Evolutionary conservation across 30 jellyfish, hydroid and myxozoan species (phyloP).

Genomic region (Aurelia aurita): DNA sequence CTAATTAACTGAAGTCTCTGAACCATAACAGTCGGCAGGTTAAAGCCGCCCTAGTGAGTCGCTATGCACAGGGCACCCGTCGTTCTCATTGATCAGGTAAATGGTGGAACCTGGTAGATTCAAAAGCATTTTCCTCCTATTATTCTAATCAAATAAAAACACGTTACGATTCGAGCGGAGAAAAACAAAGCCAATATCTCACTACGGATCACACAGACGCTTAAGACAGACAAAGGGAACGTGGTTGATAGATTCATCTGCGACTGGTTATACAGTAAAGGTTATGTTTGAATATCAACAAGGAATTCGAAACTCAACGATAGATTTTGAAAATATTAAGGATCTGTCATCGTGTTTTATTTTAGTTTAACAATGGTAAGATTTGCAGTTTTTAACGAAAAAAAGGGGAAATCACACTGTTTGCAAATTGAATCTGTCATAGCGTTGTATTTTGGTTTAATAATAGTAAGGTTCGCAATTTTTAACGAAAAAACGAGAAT

Average conservation of each 20-base stretch:
- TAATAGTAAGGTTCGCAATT: too few species aligned
- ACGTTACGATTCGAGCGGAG: neutral
- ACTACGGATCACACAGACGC: neutral
- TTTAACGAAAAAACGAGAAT: too few species aligned
- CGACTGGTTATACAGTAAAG: too few species aligned
- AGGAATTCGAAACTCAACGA: too few species aligned
- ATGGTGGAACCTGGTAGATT: conserved; percentile 60
- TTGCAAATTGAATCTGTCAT: too few species aligned
- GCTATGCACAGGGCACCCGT: conserved; percentile 51
- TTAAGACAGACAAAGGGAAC: neutral
- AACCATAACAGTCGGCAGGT: conserved; percentile 73
- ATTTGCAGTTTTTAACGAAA: too few species aligned
- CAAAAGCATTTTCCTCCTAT: neutral
- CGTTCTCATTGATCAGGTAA: conserved; percentile 61
- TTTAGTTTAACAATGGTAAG: too few species aligned
- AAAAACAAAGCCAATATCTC: neutral
- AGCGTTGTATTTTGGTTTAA: too few species aligned
- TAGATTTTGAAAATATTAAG: too few species aligned
- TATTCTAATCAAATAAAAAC: conserved; percentile 1
- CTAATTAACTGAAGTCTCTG: conserved; percentile 41
- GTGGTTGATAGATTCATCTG: neutral
- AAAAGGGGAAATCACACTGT: too few species aligned
- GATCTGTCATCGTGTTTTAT: too few species aligned
- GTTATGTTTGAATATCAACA: too few species aligned
- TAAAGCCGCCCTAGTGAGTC: conserved; percentile 57